Base-by-base conservation (phyloP, 2,797 vertebrate species). In the Enteromius afrohamiltoni region DNA sequence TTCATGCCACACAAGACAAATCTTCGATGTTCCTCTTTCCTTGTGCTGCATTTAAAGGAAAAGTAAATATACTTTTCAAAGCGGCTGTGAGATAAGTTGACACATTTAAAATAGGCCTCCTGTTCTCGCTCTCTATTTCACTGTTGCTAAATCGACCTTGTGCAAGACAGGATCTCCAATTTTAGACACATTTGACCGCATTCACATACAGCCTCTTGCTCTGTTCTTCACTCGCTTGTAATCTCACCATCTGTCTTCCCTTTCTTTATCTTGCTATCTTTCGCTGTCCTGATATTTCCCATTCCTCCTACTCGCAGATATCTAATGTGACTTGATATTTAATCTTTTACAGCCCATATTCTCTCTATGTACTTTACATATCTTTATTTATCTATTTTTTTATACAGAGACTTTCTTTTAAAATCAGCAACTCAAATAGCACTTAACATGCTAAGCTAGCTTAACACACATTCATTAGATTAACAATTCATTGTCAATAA, bases 151-250 rank as follows among this genome's bases (percentile, higher is more conserved):
- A 93, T 89, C 71, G 75, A 75, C 75, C 91, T 95, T 95, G 92
- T 91, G 92, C 89, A 95, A 95, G 87, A 92, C 93, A 93, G 92
- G 92, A 94, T 94, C 89, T 94, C 92, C 92, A 92, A 91, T 90
- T 93, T 92, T 93, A 94, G 90, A 83, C 17, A 71, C 77, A 83
- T 55, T 34, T 79, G 65, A 91, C 91, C 92, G 86, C 87, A 84
- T 70, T 71, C 75, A 79, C 83, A 86, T 77, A 73, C 84, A 68
- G 58, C 45, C 80, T 42, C 68, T 80, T 13, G 37, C 68, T 80
- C 9, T 31, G 53, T 68, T 65, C 69, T 21, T 31, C 26, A 1
- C 68, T 51, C 26, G 19, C 58, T 82, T 40, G 69, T 31, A 64
- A 53, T 80, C 79, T 86, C 68, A 83, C 84, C 87, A 58, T 86